Evolutionary conservation across 2,797 vertebrate genomes (phyloP).

Genomic region (Garrulus glandarius): DNA sequence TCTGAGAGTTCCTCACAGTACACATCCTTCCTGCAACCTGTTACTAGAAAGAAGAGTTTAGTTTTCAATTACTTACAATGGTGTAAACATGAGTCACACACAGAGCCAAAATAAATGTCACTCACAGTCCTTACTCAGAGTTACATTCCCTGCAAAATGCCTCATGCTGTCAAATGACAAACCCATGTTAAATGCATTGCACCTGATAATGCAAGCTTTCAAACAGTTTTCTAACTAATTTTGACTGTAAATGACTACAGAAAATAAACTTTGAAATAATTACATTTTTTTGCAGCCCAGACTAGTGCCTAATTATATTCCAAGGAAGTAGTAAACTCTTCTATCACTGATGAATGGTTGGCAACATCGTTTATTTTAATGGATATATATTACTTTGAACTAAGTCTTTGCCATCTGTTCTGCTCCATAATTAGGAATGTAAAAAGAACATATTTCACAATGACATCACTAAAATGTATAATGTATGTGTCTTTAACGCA

Average conservation of each 20-base stretch:
- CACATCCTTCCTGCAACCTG: not conserved
- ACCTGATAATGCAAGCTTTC: not conserved
- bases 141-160: not conserved
- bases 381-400: conserved; percentile 58
- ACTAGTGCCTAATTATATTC: conserved; percentile 27
- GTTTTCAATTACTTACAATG: not conserved
- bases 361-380: conserved; percentile 64
- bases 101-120: not conserved
- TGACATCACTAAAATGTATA: conserved; percentile 36
- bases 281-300: not conserved
- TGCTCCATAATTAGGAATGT: conserved; percentile 57
- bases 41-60: not conserved
- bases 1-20: not conserved
- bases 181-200: not conserved
- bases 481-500: conserved; percentile 46
- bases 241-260: not conserved
- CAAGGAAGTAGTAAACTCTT: conserved; percentile 22
- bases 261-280: conserved; percentile 46
- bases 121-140: not conserved
- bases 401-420: conserved; percentile 69
- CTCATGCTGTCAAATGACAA: not conserved
- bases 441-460: conserved; percentile 65
- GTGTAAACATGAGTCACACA: not conserved
- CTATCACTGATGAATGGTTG: conserved; percentile 32
- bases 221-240: not conserved